Evolutionary conservation across 2,797 vertebrate genomes (phyloP), one percentile per base, ranked within the genome.

Genomic region (Halcyon leucocephala): DNA sequence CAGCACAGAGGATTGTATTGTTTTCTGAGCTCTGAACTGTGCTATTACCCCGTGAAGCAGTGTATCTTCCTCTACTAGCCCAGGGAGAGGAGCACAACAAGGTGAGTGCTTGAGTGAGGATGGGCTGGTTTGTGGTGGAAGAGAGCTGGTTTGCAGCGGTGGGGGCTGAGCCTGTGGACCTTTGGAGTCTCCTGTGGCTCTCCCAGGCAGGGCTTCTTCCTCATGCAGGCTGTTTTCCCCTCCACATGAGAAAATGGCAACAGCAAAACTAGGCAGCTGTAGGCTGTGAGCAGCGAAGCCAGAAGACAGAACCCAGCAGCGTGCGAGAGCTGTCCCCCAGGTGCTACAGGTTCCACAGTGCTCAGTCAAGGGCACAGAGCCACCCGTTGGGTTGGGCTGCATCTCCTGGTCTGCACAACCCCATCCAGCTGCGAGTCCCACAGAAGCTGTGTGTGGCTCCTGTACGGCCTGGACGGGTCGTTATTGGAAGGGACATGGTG

Each of bases 391-490:
- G 31, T 65, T 77, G 66, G 72, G 24, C 55, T n/a, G 31, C 41
- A 7, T 21, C 39, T 49, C 28, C 49, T 49, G 52, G 2, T 35
- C 86, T 41, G 28, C 55, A 25, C 14, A 28, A 13, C 28, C 37
- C 41, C 55, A 39, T 33, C 39, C 35, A 44, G 35, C 37, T 57
- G 35, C 2, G 14, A 19, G 42, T 58, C 37, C 79, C 77, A 7
- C 19, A 31, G 58, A 62, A 71, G 37, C 66, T 16, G 6, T 3
- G 16, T 12, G 24, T 1, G 14, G 37, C 51, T 42, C 21, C 64
- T 29, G 49, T 10, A 1, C 0, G 4, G 49, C 37, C 42, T 46
- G 58, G 42, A 19, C 0, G 0, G 46, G 42, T 26, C 0, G 0
- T 33, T 60, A 12, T 5, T 1, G 0, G 44, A 33, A 44, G 41